Percentiles rank a stretch among this genome's conserved stretches.
phyloP scores from a whole-genome alignment of 2,797 vertebrate genomes.

The Hemitrygon akajei region DNA sequence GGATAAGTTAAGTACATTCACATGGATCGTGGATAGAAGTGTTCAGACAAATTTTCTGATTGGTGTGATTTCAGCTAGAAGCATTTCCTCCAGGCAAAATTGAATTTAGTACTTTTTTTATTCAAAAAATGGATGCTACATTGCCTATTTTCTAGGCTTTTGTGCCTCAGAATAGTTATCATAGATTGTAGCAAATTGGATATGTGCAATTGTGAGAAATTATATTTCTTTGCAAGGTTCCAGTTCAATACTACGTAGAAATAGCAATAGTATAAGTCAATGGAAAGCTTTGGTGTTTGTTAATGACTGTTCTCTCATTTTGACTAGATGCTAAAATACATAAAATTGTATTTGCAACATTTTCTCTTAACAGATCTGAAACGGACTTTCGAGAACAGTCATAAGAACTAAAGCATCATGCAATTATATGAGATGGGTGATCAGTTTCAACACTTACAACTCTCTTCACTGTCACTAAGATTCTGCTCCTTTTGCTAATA shows the following conservation, averaged over 20 bases:
- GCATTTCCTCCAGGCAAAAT: too few relatives aligned
- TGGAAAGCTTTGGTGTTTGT: background rate
- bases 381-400: background rate
- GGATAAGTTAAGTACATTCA: too few relatives aligned
- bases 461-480: background rate
- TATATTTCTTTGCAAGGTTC: background rate
- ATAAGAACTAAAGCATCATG: background rate
- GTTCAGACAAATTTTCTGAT: too few relatives aligned
- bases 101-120: too few relatives aligned
- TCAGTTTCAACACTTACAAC: background rate
- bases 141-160: too few relatives aligned
- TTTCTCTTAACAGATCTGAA: background rate
- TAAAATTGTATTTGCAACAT: background rate
- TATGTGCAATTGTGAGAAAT: background rate
- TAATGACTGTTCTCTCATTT: background rate
- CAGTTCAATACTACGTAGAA: background rate
- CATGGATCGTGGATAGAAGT: too few relatives aligned
- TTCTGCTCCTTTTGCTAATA: background rate
- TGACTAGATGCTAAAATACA: background rate
- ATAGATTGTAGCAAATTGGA: background rate
- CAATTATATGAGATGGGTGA: background rate
- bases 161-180: background rate
- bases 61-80: too few relatives aligned
- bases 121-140: too few relatives aligned
- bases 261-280: background rate